A percentile compares a stretch with the other conserved stretches of the same genome.
Conservation (phyloP, 2,113 vertebrate genomes). For the Hystrix brachyura region DNA sequence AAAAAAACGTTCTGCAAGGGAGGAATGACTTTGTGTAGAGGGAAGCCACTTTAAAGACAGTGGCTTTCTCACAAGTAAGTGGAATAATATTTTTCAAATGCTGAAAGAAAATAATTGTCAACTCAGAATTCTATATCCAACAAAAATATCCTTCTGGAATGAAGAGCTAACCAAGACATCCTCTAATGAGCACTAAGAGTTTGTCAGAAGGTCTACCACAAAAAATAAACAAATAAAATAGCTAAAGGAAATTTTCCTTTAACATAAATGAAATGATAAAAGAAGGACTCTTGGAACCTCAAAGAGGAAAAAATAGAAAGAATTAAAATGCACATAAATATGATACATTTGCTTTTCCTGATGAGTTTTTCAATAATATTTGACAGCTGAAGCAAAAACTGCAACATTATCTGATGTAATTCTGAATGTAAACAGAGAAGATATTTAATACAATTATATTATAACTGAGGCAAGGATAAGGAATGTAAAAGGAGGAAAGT, state of each 20-base stretch:
- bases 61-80: background rate
- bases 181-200: background rate
- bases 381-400: background rate
- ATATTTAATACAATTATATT: background rate
- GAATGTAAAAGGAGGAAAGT: background rate
- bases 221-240: background rate
- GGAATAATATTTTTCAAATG: background rate
- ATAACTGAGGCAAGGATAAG: background rate
- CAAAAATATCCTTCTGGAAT: background rate
- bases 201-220: background rate
- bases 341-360: background rate
- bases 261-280: background rate
- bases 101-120: background rate
- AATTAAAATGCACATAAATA: background rate
- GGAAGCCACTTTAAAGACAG: background rate
- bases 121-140: background rate
- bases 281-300: background rate
- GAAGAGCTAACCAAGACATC: background rate
- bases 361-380: slow-evolving; percentile 1
- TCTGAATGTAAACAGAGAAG: slow-evolving; percentile 1
- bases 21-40: background rate
- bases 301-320: background rate
- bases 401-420: background rate
- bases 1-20: background rate
- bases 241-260: background rate